Conservation (phyloP, 2,888 invertebrate genomes). For the Drosophila neonasuta region DNA sequence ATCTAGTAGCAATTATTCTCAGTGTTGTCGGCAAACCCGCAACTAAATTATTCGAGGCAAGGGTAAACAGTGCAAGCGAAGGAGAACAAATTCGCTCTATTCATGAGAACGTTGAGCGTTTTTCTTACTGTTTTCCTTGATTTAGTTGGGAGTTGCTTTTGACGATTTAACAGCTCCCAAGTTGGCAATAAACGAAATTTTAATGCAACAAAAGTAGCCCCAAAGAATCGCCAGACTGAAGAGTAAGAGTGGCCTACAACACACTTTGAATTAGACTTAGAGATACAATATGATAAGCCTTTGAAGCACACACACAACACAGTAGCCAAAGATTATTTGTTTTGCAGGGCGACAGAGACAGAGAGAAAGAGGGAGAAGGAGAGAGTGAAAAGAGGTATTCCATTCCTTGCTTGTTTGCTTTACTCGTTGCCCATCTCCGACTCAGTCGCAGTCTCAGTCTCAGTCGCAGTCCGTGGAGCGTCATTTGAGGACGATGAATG, state of each 20-base stretch:
- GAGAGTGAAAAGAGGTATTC: slow-evolving; percentile 9
- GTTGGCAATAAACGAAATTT: slow-evolving; percentile 74
- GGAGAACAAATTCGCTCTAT: slow-evolving; percentile 5
- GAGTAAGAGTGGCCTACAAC: slow-evolving; percentile 15
- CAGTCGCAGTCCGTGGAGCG: slow-evolving; percentile 26
- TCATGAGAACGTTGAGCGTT: slow-evolving; percentile 1
- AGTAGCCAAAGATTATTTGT: slow-evolving; percentile 62
- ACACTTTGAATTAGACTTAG: slow-evolving; percentile 63
- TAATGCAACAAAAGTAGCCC: slow-evolving; percentile 59
- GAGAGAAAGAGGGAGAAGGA: not conserved
- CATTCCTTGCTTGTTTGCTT: slow-evolving; percentile 22
- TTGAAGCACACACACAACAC: slow-evolving; percentile 39
- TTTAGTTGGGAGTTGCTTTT: slow-evolving; percentile 35
- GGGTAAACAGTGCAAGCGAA: slow-evolving; percentile 10
- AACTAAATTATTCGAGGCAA: slow-evolving; percentile 12
- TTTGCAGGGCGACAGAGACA: slow-evolving; percentile 24
- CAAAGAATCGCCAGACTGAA: slow-evolving; percentile 15
- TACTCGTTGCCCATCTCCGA: slow-evolving; percentile 17
- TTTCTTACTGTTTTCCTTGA: slow-evolving; percentile 1
- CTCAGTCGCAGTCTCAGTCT: too few relatives aligned
- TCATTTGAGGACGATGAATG: slow-evolving; percentile 35
- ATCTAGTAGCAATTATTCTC: slow-evolving; percentile 5
- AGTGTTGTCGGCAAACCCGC: not conserved
- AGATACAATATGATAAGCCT: slow-evolving; percentile 71
- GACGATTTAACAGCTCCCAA: slow-evolving; percentile 71